Evolutionary conservation across 2,797 vertebrate species (phyloP), one percentile per base, ranked within the genome.

Genomic region (Ambastaia sidthimunki): DNA sequence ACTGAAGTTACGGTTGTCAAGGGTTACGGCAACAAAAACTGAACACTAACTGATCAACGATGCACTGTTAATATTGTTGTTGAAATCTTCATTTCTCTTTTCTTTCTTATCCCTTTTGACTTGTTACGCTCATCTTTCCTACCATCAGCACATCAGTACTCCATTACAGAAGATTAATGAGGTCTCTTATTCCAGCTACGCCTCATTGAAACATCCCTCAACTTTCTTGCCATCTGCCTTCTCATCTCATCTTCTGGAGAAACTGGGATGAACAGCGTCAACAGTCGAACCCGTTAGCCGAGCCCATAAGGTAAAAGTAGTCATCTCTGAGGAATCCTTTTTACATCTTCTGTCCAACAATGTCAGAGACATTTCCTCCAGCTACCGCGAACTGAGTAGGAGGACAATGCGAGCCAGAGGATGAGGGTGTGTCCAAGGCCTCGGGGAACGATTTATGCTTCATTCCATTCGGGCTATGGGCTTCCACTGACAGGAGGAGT

Each of bases 311-410:
- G 84, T 86, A 88, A 88, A 78, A 37, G 63, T 73, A 83, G 71
- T 86, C 62, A 50, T 1, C 66, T 87, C 89, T 86, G 34, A 87
- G 86, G 91, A 82, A 71, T 89, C 79, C 44, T 90, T 92, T 89
- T 88, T 83, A 85, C 80, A 68, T 86, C 74, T 83, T 50, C 25
- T 5, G 73, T 89, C 85, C 87, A 88, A 88, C 67, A 89, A 90
- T 89, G 86, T 89, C 86, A 85, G 47, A 75, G 84, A 91, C 85
- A 87, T 86, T 87, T 92, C 91, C 91, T 89, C 63, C 65, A 12
- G 83, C 82, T 85, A 79, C 78, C 79, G 76, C 67, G 52, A 77
- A 31, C 37, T 25, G 13, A 21, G 48, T 41, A 88, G 62, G 6
- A 81, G 84, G 78, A 89, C 88, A 87, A 80, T 82, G 83, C 41